Conservation (phyloP, 2,113 vertebrate species). For the Lophura nycthemera region DNA sequence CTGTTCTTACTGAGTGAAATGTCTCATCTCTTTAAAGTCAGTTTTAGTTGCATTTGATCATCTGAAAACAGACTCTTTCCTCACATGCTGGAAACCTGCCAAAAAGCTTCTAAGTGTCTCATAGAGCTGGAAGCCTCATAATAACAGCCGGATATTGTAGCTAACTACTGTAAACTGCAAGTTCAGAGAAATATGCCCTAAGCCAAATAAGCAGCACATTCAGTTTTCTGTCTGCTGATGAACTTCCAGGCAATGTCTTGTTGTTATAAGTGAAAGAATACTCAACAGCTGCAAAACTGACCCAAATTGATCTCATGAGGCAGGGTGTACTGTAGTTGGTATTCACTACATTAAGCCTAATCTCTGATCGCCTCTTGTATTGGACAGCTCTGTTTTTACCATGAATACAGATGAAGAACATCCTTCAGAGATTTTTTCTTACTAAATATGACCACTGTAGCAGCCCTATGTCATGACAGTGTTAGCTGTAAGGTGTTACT, state of each 20-base stretch:
- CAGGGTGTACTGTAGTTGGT: neutral
- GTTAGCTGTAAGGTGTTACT: neutral
- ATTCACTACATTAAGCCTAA: neutral
- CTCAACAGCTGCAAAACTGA: neutral
- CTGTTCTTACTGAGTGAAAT: conserved; percentile 12
- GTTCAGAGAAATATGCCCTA: neutral
- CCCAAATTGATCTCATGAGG: neutral
- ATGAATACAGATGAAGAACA: neutral
- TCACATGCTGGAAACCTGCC: neutral
- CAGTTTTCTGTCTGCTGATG: neutral
- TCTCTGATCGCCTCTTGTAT: neutral
- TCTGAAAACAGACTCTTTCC: conserved; percentile 1
- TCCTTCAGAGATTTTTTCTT: neutral
- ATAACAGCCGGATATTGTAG: conserved; percentile 18
- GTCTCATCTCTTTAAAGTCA: neutral
- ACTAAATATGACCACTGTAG: neutral
- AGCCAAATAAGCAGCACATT: neutral
- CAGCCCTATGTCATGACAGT: neutral
- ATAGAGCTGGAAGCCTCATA: neutral
- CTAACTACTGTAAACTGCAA: conserved; percentile 5
- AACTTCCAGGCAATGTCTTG: neutral
- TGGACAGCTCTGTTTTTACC: neutral
- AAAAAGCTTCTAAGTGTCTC: neutral
- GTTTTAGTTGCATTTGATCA: conserved; percentile 5
- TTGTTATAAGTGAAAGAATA: neutral